A percentile compares a stretch with the other conserved stretches of the same genome.
Evolutionary conservation across 2,113 vertebrate genomes (phyloP).

Genomic region (Elachura formosa): DNA sequence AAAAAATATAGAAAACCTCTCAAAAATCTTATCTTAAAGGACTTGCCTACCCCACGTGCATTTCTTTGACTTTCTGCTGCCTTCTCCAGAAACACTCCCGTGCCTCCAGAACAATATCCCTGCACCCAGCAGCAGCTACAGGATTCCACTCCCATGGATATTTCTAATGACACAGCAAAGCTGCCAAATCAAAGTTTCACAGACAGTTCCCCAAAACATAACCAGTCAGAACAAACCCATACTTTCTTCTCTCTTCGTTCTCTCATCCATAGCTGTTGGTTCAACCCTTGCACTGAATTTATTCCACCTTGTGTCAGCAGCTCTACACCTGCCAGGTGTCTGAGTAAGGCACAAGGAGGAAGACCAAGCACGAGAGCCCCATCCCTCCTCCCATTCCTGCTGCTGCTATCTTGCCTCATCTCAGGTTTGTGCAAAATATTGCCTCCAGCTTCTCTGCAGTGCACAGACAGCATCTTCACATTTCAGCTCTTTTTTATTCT

Average conservation of each 20-base stretch:
- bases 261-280: background rate
- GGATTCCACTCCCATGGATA: background rate
- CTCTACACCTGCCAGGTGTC: background rate
- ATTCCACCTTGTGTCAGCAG: background rate
- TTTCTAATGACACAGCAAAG: background rate
- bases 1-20: background rate
- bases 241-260: background rate
- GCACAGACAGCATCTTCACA: background rate
- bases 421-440: background rate
- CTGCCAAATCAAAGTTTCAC: background rate
- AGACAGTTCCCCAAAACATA: background rate
- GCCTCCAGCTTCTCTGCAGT: background rate
- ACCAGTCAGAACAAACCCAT: background rate
- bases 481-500: background rate
- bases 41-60: fast-evolving
- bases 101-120: background rate
- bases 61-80: background rate
- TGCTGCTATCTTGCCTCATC: background rate
- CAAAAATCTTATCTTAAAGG: background rate
- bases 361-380: background rate
- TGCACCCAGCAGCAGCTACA: background rate
- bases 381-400: background rate
- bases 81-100: background rate
- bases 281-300: background rate
- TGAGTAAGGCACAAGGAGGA: background rate